Base-by-base conservation (phyloP, 2,797 vertebrate genomes). In the Leptatherina wallacei region DNA sequence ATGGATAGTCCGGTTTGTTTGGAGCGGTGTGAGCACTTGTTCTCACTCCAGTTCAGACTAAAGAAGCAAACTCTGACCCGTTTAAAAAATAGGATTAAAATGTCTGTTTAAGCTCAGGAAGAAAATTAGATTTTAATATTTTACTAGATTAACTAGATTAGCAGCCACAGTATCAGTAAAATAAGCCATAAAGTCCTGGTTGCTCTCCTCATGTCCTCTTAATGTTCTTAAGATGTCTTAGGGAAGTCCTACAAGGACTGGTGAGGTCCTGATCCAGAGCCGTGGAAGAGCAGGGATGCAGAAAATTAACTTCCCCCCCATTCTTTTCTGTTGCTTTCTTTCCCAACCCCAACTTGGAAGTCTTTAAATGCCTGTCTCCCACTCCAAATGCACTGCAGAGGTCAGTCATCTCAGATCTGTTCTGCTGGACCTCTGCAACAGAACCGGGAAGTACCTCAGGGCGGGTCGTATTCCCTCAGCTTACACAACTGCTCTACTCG, bases 261-360 rank as follows among this genome's bases (percentile, higher is more conserved):
- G 9, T n/a, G 22, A 29, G 10, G 51, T 54, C 22, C 22, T 11
- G 12, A 22, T n/a, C 14, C 13, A 18, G 13, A 35, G 38, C 47
- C 18, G 12, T 9, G 22, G n/a, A 30, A 44, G 30, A 27, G 63
- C 57, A 73, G 56, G 61, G 29, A 54, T 60, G 71, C 57, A 66
- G 22, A 71, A 67, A 62, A 65, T 16, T 10, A 29, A 57, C 24
- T 1, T 68, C 47, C 59, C 20, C 36, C 13, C 27, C 9, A 61
- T 54, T 65, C 24, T 65, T 36, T 20, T 55, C 29, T 12, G n/a
- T 30, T 3, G 24, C 24, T 6, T 29, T 36, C 29, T 57, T 66
- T 6, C 27, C 20, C n/a, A n/a, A 14, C 44, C 8, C 47, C 0
- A 51, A 38, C 33, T 52, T 29, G 51, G 32, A 6, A n/a, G 20